Conservation (phyloP, 2,888 invertebrate species). For the Scaptomyza reducta region DNA sequence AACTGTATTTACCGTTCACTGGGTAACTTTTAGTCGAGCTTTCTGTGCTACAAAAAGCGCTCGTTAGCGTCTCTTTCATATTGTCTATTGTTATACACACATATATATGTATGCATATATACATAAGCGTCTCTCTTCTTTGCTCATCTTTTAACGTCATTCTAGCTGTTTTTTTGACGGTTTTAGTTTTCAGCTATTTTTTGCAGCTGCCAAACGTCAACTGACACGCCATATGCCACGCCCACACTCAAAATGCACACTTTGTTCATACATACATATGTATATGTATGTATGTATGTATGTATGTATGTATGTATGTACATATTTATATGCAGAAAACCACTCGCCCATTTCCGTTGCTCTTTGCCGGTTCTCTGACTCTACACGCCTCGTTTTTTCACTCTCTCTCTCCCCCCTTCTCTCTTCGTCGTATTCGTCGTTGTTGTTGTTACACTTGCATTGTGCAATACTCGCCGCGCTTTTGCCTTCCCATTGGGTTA, state of each 20-base stretch:
- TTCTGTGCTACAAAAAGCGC: not conserved
- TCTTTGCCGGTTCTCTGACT: constrained; percentile 39
- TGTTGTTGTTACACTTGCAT: constrained; percentile 25
- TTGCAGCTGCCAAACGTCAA: constrained; percentile 54
- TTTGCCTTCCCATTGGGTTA: constrained; percentile 71
- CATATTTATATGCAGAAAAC: constrained; percentile 1
- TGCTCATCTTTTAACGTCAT: constrained; percentile 21
- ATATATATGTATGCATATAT: constrained; percentile 1
- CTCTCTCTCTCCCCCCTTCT: too few relatives aligned
- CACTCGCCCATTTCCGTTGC: constrained; percentile 59
- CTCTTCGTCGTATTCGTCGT: not conserved
- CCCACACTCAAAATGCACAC: constrained; percentile 45
- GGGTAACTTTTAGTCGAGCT: not conserved
- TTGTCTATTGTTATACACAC: constrained; percentile 17
- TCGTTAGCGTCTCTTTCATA: constrained; percentile 5
- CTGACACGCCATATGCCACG: constrained; percentile 47
- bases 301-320: constrained; percentile 1
- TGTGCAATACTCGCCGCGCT: constrained; percentile 56
- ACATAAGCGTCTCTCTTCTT: not conserved
- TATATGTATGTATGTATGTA: constrained; percentile 1
- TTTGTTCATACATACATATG: constrained; percentile 1
- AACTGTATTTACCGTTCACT: not conserved
- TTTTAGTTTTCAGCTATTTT: constrained; percentile 24
- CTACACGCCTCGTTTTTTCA: constrained; percentile 8
- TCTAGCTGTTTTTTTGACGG: constrained; percentile 34